Base-by-base conservation (phyloP, 1,140 invertebrate genomes). In the Bombus confusus region DNA sequence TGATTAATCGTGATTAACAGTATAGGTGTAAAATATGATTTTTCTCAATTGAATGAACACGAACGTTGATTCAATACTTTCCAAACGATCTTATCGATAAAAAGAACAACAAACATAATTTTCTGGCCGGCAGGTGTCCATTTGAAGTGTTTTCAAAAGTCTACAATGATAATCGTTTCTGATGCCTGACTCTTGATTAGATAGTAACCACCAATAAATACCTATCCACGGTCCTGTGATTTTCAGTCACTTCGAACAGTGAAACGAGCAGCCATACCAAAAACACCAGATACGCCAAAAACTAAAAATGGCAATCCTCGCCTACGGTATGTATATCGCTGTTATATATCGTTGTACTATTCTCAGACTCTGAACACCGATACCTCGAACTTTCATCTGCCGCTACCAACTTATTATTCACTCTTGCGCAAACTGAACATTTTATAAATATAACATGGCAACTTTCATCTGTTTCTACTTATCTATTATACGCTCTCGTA, bases 141-240 rank as follows among this genome's bases (percentile, higher is more conserved):
- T 59, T 31, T 85, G 59, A 71, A 89, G 87, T 87, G 86, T 85
- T 87, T 80, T 80, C 8, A 64, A 79, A 76, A 8, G 28, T 71
- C 47, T 4, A 10, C 22, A 28, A 25, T 31, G 73, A 71, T 74
- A 78, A 79, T 87, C 59, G 10, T 1, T 31, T 39, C 71, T 68
- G 82, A 86, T 62, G 8, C 0, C 68, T 31, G 28, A 69, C 80
- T 62, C 68, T 81, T 43, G 91, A 92, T 92, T 91, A 92, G 91
- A 92, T 92, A 91, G 28, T 78, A 62, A 13, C 43, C 13, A 1
- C 0, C 37, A 82, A 88, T 92, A 92, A 87, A 92, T 88, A 91
- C 12, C n/a, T 43, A 25, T 1, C 8, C 64, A 25, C 3, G 8
- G 0, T 37, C 57, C 25, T 10, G 2, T 31, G 39, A 59, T n/a